Percentiles rank a stretch among this genome's conserved stretches.
phyloP scores from a whole-genome alignment of 2,113 vertebrate species.

The Motacilla tschutschensis region DNA sequence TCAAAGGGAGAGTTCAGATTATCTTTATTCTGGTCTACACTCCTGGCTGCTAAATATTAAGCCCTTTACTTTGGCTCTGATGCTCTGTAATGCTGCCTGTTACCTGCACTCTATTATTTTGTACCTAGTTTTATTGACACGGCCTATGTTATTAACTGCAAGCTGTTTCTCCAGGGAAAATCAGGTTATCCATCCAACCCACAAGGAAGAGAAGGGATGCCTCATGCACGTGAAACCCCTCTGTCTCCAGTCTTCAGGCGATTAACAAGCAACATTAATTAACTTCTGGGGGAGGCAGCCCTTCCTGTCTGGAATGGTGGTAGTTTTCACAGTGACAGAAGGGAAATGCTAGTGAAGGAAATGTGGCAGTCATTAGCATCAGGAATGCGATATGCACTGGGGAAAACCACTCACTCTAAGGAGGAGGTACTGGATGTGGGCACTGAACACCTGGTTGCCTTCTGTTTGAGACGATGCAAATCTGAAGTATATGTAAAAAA shows the following conservation, averaged over 20 bases:
- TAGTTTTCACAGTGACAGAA: neutral
- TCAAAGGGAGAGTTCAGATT: neutral
- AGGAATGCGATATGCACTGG: neutral
- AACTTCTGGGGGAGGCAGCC: neutral
- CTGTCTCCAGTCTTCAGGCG: neutral
- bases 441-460: neutral
- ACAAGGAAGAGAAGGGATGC: neutral
- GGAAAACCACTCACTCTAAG: neutral
- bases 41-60: neutral
- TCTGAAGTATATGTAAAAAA: neutral
- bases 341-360: neutral
- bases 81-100: neutral
- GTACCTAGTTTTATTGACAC: neutral
- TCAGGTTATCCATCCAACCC: neutral
- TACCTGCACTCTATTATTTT: neutral
- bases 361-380: neutral
- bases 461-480: neutral
- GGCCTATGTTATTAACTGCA: neutral
- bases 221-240: neutral
- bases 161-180: neutral
- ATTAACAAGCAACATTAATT: neutral
- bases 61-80: neutral
- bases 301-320: neutral
- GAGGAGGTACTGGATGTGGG: neutral
- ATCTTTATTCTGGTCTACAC: neutral